Base-by-base conservation (phyloP, 2,797 vertebrate species). In the Smutsia gigantea region DNA sequence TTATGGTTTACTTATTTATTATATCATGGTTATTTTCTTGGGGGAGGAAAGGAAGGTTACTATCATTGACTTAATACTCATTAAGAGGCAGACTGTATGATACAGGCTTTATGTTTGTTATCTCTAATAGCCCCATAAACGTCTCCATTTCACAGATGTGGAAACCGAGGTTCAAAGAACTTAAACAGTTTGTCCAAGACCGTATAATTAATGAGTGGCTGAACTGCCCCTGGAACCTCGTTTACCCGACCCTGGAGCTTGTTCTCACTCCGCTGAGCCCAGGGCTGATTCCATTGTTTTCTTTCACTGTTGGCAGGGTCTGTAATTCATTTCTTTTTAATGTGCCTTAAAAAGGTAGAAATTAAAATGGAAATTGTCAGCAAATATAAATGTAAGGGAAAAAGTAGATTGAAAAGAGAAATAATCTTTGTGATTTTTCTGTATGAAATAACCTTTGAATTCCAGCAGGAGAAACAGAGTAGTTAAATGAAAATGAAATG, bases 401-500 rank as follows among this genome's bases (percentile, higher is more conserved):
- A 37, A 83, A 75, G 63, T 78, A 8, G 18, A 57, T 57, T 42
- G 61, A 79, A 74, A 63, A 63, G 66, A 79, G 63, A 92, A 97
- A 19, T 85, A 51, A 55, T 91, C 9, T 87, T 66, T 75, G 42
- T 87, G 53, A 85, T 87, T 95, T 63, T 4, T 90, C 63, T 53
- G 49, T 39, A 39, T 78, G 49, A 91, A 53, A 75, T 90, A 79
- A 87, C 55, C 31, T 87, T 18, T 99, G 99, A 99, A 99, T 99
- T 97, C 98, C 99, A 64, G 99, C 99, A 72, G 99, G 98, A 95
- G 96, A 98, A 88, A 99, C 99, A 92, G 98, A 98, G 79, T 98
- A 98, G 31, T 98, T 96, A 64, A 98, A 99, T 46, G 99, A 98
- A 11, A 98, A 97, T 37, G 98, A 2, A 99, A 97, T 99, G 99